phyloP scores from a whole-genome alignment of 1,140 invertebrate species.

The Penaeus vannamei region DNA sequence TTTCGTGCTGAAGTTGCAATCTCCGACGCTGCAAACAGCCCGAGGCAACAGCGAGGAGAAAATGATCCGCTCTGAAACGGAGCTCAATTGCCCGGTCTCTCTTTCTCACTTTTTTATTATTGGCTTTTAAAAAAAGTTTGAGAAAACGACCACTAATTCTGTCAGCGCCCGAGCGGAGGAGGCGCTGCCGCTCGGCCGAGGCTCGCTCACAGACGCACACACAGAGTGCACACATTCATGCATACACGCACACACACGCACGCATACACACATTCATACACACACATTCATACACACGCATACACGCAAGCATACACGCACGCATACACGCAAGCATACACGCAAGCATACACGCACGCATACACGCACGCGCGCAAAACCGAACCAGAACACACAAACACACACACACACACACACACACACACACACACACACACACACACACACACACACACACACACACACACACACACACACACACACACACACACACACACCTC shows the following conservation, averaged over 20 bases:
- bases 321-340: not conserved
- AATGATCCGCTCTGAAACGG: no score
- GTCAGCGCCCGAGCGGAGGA: no score
- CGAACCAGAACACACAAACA: not conserved
- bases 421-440: not conserved
- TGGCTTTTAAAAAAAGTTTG: no score
- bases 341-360: not conserved
- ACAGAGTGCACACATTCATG: not conserved
- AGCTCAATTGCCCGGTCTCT: no score
- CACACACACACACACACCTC: not conserved
- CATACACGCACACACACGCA: not conserved
- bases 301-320: not conserved
- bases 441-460: not conserved
- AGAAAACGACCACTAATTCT: no score
- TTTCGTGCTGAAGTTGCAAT: no score
- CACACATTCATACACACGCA: not conserved
- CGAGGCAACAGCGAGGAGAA: no score
- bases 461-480: conserved; percentile 4
- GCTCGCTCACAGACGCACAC: no score
- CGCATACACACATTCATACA: not conserved
- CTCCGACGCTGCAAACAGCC: no score
- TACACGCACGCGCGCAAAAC: not conserved
- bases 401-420: not conserved
- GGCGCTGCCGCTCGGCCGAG: no score
- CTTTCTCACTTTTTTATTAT: no score